phyloP scores from a whole-genome alignment of 2,888 invertebrate species.

The Synanthedon formicaeformis region DNA sequence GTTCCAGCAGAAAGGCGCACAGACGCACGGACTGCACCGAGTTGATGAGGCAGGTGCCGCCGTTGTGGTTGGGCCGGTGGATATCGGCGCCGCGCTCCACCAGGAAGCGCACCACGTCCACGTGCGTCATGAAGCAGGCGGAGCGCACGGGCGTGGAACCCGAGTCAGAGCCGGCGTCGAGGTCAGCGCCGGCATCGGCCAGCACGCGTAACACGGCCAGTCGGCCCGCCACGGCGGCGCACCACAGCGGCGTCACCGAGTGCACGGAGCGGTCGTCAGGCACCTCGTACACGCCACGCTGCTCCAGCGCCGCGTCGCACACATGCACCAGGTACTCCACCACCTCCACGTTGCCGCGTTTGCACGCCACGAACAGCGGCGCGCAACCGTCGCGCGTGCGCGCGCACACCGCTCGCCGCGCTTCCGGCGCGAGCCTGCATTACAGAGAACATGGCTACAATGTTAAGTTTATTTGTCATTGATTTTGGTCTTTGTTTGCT shows the following conservation, averaged over 20 bases:
- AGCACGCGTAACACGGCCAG: conserved; percentile 82
- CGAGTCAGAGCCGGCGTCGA: conserved; percentile 89
- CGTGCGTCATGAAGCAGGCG: conserved; percentile 93
- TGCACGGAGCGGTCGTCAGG: conserved; percentile 85
- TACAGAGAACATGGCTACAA: background rate
- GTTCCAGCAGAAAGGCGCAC: conserved; percentile 81
- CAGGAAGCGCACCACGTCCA: conserved; percentile 80
- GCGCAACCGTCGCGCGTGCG: conserved; percentile 82
- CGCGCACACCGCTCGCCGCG: conserved; percentile 76
- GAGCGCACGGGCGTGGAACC: conserved; percentile 91
- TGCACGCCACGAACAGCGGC: conserved; percentile 83
- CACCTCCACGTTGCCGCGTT: conserved; percentile 84
- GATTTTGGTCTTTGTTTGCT: too few species aligned
- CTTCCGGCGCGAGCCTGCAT: conserved; percentile 65
- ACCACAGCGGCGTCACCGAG: conserved; percentile 91
- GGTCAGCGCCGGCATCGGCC: conserved; percentile 82
- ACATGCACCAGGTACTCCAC: conserved; percentile 86
- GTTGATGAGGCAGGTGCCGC: conserved; percentile 94
- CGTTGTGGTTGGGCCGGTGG: conserved; percentile 86
- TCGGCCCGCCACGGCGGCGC: conserved; percentile 89
- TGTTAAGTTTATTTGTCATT: too few species aligned
- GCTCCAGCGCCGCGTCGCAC: conserved; percentile 88
- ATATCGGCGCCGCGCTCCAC: conserved; percentile 86
- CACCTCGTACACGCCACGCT: conserved; percentile 86
- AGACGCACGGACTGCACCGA: conserved; percentile 88